Conservation (phyloP, 2,113 vertebrate species). For the Dicaeum eximium region DNA sequence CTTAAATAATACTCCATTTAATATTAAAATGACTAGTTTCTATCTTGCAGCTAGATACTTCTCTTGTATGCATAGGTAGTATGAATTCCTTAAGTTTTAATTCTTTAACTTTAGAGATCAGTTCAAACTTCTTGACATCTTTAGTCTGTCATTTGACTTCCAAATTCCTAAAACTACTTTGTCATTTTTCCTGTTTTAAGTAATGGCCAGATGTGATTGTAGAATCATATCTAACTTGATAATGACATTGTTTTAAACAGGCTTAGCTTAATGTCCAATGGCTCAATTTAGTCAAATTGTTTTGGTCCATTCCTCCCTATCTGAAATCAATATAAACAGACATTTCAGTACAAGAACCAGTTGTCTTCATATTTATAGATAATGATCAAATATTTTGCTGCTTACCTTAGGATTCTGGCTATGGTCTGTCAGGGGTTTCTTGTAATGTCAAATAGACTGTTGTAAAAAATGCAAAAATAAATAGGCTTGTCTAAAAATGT, state of each 20-base stretch:
- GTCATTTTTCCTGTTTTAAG: neutral
- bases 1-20: neutral
- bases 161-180: neutral
- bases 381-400: neutral
- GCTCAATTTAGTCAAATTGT: neutral
- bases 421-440: neutral
- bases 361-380: neutral
- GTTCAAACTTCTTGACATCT: neutral
- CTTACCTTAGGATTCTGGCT: neutral
- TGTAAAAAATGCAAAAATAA: neutral
- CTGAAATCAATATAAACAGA: neutral
- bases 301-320: neutral
- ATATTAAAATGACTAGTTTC: neutral
- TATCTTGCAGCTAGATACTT: neutral
- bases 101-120: neutral
- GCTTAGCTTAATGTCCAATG: neutral
- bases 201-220: neutral
- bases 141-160: neutral
- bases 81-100: neutral
- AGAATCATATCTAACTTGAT: neutral
- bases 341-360: neutral
- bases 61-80: neutral
- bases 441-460: neutral
- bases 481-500: conserved; percentile 25
- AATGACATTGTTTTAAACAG: neutral